These are phyloP conservation scores for Uropetala carovei DNA, from an alignment of 2,888 invertebrate species.

Conservation along the genomic window DNA sequence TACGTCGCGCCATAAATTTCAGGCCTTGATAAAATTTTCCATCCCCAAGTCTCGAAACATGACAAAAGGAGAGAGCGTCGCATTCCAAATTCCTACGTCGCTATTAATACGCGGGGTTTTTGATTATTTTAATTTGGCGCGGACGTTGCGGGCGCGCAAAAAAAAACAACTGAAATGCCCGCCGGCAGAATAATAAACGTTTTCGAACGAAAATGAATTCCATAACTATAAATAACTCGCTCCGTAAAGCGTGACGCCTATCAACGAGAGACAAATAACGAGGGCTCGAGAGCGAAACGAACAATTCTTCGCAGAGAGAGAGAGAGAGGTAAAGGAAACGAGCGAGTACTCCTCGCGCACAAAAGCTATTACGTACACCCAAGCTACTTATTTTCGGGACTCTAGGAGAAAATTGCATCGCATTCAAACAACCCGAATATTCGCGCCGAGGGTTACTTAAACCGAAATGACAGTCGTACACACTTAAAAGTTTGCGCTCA, in stretches of 20 bases:
- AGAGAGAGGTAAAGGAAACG: no score
- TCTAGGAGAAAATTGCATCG: neutral
- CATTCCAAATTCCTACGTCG: neutral
- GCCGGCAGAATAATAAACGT: neutral
- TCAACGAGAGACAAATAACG: neutral
- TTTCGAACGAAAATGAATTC: neutral
- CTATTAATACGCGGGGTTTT: neutral
- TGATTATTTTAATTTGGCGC: neutral
- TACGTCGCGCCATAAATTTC: constrained; percentile 28
- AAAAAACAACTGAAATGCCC: neutral
- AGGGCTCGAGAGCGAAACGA: no score
- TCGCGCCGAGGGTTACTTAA: constrained; percentile 2
- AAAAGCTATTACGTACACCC: neutral
- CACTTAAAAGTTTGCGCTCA: neutral
- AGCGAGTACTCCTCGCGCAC: neutral
- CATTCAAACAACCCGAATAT: neutral
- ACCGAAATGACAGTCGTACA: constrained; percentile 39
- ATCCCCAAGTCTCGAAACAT: neutral
- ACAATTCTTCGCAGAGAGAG: no score
- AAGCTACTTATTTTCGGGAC: neutral
- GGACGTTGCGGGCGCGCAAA: neutral
- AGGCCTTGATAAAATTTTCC: neutral
- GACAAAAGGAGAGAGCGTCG: neutral
- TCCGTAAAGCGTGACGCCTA: neutral
- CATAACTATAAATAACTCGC: neutral